Conservation (phyloP, 1,140 invertebrate species). For the Drosophila busckii region DNA sequence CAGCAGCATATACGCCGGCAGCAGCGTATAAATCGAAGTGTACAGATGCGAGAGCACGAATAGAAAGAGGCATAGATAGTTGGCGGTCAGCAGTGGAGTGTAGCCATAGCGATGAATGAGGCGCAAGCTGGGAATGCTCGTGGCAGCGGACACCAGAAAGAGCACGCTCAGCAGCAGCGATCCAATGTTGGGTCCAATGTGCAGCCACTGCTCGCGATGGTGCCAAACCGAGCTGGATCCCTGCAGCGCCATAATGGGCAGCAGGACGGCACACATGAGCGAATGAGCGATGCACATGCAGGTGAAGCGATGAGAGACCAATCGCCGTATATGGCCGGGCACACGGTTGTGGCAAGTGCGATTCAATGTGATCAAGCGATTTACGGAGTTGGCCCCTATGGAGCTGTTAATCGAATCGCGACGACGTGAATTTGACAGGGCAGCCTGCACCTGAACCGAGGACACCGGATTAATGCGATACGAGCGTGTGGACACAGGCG, state of each 20-base stretch:
- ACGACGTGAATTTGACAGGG: slow-evolving; percentile 79
- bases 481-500: slow-evolving; percentile 81
- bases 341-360: slow-evolving; percentile 80
- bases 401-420: slow-evolving; percentile 84
- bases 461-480: slow-evolving; percentile 80
- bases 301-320: slow-evolving; percentile 81
- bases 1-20: slow-evolving; percentile 82
- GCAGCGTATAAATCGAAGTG: slow-evolving; percentile 82
- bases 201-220: slow-evolving; percentile 72
- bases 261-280: slow-evolving; percentile 81
- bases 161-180: slow-evolving; percentile 81
- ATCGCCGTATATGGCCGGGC: slow-evolving; percentile 80
- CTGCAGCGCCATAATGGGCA: slow-evolving; percentile 83
- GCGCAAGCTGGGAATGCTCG: slow-evolving; percentile 80
- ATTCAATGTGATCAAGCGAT: slow-evolving; percentile 82
- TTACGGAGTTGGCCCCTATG: slow-evolving; percentile 83
- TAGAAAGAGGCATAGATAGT: slow-evolving; percentile 80
- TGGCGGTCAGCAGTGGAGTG: slow-evolving; percentile 80
- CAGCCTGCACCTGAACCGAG: slow-evolving; percentile 74
- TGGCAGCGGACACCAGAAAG: slow-evolving; percentile 81
- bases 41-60: slow-evolving; percentile 83
- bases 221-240: slow-evolving; percentile 80
- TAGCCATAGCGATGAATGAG: slow-evolving; percentile 81
- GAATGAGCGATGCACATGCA: slow-evolving; percentile 82
- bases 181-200: slow-evolving; percentile 79